Evolutionary conservation across 2,113 vertebrate species (phyloP).

Genomic region (Anhinga anhinga): DNA sequence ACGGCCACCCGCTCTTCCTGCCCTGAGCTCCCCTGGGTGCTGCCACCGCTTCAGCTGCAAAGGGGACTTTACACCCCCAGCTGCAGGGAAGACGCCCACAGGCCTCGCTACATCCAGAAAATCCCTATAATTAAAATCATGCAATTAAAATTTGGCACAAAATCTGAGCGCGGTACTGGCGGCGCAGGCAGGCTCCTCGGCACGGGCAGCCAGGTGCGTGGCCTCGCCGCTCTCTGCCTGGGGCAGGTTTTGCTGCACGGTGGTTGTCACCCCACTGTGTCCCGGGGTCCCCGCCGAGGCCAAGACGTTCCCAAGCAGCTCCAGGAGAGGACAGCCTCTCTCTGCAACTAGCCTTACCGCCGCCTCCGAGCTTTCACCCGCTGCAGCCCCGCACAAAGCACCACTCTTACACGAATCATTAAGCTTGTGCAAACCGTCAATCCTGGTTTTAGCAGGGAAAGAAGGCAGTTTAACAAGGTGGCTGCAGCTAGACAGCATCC

Average conservation of each 20-base stretch:
- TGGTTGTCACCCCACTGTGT: background rate
- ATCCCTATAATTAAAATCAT: slow-evolving; percentile 10
- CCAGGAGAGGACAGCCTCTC: background rate
- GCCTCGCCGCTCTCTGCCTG: rapidly evolving
- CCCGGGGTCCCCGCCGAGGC: background rate
- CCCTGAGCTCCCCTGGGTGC: background rate
- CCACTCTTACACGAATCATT: rapidly evolving
- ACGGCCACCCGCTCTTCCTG: rapidly evolving
- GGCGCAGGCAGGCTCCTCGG: background rate
- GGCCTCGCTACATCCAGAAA: background rate
- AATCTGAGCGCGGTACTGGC: background rate
- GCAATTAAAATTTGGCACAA: slow-evolving; percentile 2
- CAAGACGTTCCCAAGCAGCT: rapidly evolving
- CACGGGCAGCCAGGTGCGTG: background rate
- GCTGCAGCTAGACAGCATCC: slow-evolving; percentile 15
- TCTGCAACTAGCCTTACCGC: background rate
- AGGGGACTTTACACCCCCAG: background rate
- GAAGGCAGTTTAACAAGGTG: background rate
- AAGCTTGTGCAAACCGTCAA: background rate
- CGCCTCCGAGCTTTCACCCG: background rate
- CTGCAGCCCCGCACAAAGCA: background rate
- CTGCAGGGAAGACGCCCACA: background rate
- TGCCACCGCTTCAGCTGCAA: background rate
- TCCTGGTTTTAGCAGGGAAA: background rate
- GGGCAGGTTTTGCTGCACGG: rapidly evolving